Conservation (phyloP, 1,140 invertebrate species). For the Tetragnatha versicolor region DNA sequence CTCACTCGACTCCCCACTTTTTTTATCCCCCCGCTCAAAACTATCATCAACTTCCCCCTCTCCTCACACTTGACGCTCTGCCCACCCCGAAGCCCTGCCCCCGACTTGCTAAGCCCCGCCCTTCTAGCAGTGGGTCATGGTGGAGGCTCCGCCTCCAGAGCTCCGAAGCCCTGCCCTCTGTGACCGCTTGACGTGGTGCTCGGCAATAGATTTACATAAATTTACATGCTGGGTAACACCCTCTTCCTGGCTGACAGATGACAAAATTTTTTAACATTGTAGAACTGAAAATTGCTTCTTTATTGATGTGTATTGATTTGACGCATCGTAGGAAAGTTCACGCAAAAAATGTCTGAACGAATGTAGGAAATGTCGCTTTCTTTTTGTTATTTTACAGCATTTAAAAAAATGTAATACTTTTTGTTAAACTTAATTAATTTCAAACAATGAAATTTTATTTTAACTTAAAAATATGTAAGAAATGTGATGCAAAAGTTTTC, state of each 20-base stretch:
- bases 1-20: slow-evolving; percentile 39
- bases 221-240: slow-evolving; percentile 45
- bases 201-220: slow-evolving; percentile 50
- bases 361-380: too few relatives aligned
- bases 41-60: slow-evolving; percentile 47
- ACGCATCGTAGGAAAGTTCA: slow-evolving; percentile 3
- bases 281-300: not conserved
- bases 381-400: too few relatives aligned
- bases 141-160: not conserved
- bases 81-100: not conserved
- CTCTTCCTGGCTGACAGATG: slow-evolving; percentile 37
- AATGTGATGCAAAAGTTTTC: too few relatives aligned
- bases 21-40: slow-evolving; percentile 40
- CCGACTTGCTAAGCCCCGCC: not conserved
- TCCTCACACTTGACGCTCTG: not conserved
- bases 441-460: too few relatives aligned
- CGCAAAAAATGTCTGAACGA: too few relatives aligned
- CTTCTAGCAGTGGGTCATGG: not conserved
- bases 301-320: slow-evolving; percentile 39
- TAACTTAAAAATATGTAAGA: too few relatives aligned
- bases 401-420: not conserved
- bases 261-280: slow-evolving; percentile 40
- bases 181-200: not conserved
- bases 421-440: too few relatives aligned
- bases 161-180: slow-evolving; percentile 11